Base-by-base conservation (phyloP, 2,113 vertebrate genomes). In the human region DNA sequence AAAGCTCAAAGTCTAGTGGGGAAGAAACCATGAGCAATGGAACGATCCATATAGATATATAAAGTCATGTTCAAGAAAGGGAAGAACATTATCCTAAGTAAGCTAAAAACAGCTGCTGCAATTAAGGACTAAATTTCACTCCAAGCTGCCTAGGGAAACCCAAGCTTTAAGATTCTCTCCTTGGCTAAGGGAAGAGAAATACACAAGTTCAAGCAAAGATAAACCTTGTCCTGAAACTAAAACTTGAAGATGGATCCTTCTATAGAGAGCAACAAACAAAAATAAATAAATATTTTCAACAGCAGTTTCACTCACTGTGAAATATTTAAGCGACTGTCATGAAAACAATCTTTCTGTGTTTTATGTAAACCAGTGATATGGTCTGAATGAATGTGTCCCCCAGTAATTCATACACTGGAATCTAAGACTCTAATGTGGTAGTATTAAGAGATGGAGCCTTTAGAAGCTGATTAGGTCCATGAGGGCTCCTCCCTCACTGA, bases 61-160 rank as follows among this genome's bases (percentile, higher is more conserved):
- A 93, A 91, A 97, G 93, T 89, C 64, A 38, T 45, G 78, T 68
- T 85, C 50, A 78, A 85, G 86, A 93, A 88, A 78, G 20, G 84
- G 76, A 88, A 94, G 80, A 88, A 59, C 72, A 84, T 76, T 35
- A 92, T 57, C 66, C 78, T 61, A 64, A 96, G 64, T 68, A 88
- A 97, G 72, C 76, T 81, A 75, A 97, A 94, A 97, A 86, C 93
- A 94, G 94, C 85, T 76, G 11, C 93, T 43, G 73, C 68, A 70
- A 85, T 89, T 78, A 91, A 88, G 52, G 55, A 79, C 78, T 94
- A 48, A 85, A 89, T 91, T 93, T 93, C 55, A 89, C 78, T 91
- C 82, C 82, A 68, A 50, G 78, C 80, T 66, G 59, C 83, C 81
- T 66, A 57, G 96, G 96, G 78, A 94, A 97, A 89, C 86, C 89